Evolutionary conservation across 2,113 vertebrate genomes (phyloP), one percentile per base, ranked within the genome.

Genomic region (Smithornis capensis): DNA sequence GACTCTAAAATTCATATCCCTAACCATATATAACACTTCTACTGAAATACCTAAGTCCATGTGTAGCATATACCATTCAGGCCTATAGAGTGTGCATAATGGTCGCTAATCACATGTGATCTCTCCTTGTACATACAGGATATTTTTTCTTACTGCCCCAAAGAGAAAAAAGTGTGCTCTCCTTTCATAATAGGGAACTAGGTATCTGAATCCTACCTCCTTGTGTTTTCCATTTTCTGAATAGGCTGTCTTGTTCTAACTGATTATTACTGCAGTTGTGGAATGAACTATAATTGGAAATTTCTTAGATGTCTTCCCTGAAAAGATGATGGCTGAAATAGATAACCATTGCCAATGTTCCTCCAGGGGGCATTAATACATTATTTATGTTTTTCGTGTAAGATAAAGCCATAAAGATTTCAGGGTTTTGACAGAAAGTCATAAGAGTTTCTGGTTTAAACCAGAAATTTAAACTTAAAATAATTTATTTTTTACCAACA

Each of bases 321-420:
- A n/a, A 52, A 83, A 84, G 29, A 44, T 56, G 40, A 50, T 78
- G 44, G 57, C 37, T 69, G 59, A 80, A 89, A 76, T 45, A 92
- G 11, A 56, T 42, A 40, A 57, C 33, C 56, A 52, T 82, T 89
- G 81, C 21, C 78, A 75, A 0, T 64, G 44, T 49, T 91, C 83
- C 94, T 95, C 74, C 85, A 89, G 92, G 82, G 92, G 87, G 62
- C 90, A 93, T 91, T 87, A 85, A 87, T 85, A 75, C 78, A 19
- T 91, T 73, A 56, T 69, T 95, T 90, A 45, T 49, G 40, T 6
- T 60, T 35, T 31, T 79, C 44, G 33, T 3, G 1, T 11, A 14
- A 37, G 28, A 3, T 64, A 65, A 65, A 74, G 13, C 13, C 16
- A 14, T n/a, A 7, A n/a, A 11, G 29, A 24, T 68, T 62, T 83